These are phyloP conservation scores for Periophthalmus magnuspinnatus DNA, from an alignment of 2,797 vertebrate species.

Conservation along the genomic window DNA sequence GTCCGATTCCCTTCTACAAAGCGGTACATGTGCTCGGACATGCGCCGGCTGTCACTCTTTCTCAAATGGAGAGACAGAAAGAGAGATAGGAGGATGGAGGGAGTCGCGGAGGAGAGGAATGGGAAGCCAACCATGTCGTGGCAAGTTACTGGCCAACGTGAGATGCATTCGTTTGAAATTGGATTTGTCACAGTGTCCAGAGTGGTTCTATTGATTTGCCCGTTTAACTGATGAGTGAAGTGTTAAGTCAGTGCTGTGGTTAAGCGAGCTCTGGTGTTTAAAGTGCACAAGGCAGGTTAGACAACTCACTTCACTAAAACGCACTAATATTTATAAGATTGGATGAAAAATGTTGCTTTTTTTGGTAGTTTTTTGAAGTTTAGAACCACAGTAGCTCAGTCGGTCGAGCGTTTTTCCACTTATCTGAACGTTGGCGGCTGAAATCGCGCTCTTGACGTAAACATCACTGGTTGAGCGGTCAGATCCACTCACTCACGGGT, in stretches of 20 bases:
- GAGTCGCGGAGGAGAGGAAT: not conserved
- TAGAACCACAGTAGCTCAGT: too few relatives aligned
- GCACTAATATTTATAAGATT: too few relatives aligned
- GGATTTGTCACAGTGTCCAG: constrained; percentile 44
- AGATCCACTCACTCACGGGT: too few relatives aligned
- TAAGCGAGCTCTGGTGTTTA: constrained; percentile 22
- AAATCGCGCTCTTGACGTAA: too few relatives aligned
- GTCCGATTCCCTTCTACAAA: not conserved
- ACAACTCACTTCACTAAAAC: too few relatives aligned
- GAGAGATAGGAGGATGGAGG: constrained; percentile 8
- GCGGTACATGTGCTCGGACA: constrained; percentile 17
- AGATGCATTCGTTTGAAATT: constrained; percentile 44
- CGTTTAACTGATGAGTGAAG: constrained; percentile 42
- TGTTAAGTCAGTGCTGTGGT: constrained; percentile 25
- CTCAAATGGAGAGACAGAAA: constrained; percentile 35
- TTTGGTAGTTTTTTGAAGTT: too few relatives aligned
- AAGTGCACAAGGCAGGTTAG: too few relatives aligned
- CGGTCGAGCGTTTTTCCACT: too few relatives aligned
- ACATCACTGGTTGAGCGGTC: too few relatives aligned
- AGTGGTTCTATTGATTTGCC: constrained; percentile 36
- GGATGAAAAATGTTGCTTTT: too few relatives aligned
- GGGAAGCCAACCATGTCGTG: constrained; percentile 34
- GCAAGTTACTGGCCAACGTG: constrained; percentile 24
- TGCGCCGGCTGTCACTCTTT: constrained; percentile 13
- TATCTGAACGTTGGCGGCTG: too few relatives aligned